Evolutionary conservation across 2,113 vertebrate genomes (phyloP).

Genomic region (Chaenogobius annularis): DNA sequence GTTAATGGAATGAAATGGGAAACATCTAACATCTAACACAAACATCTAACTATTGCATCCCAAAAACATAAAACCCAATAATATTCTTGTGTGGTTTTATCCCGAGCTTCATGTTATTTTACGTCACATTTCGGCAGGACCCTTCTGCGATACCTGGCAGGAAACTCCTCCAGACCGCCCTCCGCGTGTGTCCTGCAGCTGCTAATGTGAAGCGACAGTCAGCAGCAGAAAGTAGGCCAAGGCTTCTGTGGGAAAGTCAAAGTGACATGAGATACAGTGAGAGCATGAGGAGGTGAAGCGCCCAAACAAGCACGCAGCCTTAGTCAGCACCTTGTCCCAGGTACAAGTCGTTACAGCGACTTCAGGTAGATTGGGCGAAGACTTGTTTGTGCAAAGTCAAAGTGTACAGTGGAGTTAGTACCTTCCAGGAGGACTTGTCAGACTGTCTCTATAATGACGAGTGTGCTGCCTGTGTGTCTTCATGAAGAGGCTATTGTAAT

Average conservation of each 20-base stretch:
- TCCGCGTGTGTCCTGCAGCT: constrained; percentile 17
- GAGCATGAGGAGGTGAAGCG: constrained; percentile 7
- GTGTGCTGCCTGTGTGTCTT: no score
- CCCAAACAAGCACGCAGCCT: constrained; percentile 11
- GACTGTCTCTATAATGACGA: not conserved
- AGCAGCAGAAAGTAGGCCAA: constrained; percentile 54
- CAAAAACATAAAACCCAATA: not conserved
- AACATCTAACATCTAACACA: no score
- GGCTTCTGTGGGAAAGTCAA: constrained; percentile 35
- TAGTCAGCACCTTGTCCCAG: constrained; percentile 20
- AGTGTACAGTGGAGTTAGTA: not conserved
- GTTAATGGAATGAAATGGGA: no score
- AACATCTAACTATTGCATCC: no score
- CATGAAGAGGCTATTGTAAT: no score
- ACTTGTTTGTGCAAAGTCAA: not conserved
- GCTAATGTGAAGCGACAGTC: constrained; percentile 49
- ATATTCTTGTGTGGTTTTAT: not conserved
- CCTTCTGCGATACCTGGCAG: constrained; percentile 12
- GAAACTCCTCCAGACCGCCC: constrained; percentile 20
- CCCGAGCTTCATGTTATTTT: not conserved
- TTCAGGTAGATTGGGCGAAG: not conserved
- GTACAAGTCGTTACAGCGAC: not conserved
- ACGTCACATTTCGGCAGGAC: constrained; percentile 14
- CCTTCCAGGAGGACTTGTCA: not conserved
- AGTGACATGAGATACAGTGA: constrained; percentile 32